Conservation (phyloP, 2,113 vertebrate species). For the Aptenodytes patagonicus region DNA sequence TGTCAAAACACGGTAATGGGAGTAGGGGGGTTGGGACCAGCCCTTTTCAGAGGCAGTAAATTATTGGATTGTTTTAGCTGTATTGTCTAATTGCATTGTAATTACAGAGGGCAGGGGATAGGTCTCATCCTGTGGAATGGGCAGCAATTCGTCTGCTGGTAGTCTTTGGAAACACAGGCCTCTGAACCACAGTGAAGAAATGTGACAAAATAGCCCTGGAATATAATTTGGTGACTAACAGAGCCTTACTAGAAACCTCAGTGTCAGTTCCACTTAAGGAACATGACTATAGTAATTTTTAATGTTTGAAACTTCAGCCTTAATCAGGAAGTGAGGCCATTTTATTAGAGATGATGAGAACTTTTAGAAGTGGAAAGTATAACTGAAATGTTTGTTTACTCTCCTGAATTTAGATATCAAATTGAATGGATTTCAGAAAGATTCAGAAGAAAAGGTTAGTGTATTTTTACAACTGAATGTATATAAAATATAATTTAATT, state of each 20-base stretch:
- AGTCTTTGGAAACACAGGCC: background rate
- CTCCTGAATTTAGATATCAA: conserved; percentile 24
- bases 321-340: background rate
- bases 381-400: conserved; percentile 11
- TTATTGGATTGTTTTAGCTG: background rate
- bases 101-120: background rate
- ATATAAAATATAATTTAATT: background rate
- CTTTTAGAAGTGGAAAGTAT: background rate
- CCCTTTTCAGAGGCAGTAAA: background rate
- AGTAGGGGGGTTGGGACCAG: background rate
- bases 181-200: background rate
- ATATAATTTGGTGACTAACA: background rate
- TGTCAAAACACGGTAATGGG: background rate
- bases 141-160: background rate
- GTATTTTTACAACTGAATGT: background rate
- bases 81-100: background rate
- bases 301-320: background rate
- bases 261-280: background rate
- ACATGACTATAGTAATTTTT: background rate
- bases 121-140: background rate
- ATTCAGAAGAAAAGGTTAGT: conserved; percentile 61
- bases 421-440: conserved; percentile 32
- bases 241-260: background rate
- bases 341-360: background rate
- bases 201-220: background rate